A percentile compares a stretch with the other conserved stretches of the same genome.
Evolutionary conservation across 1,140 invertebrate genomes (phyloP).

Genomic region (Drosophila arizonae): DNA sequence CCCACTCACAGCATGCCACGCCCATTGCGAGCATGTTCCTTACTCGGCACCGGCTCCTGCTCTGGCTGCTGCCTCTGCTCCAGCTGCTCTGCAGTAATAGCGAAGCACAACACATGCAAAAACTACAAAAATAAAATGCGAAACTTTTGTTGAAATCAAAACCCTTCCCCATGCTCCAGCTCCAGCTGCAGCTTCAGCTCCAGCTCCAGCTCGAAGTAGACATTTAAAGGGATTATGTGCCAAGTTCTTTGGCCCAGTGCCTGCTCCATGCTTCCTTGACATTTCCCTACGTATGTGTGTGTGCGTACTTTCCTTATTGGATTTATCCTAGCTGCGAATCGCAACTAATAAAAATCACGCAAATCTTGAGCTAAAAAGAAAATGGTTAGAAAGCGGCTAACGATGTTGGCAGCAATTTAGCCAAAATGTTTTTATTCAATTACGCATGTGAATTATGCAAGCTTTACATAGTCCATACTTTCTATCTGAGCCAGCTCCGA

Average conservation of each 20-base stretch:
- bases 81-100: slow-evolving; percentile 35
- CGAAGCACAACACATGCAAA: slow-evolving; percentile 60
- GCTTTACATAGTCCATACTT: slow-evolving; percentile 31
- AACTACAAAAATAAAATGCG: slow-evolving; percentile 38
- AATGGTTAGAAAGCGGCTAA: slow-evolving; percentile 42
- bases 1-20: slow-evolving; percentile 28
- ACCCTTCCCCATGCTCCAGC: background rate
- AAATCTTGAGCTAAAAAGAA: slow-evolving; percentile 55
- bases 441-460: slow-evolving; percentile 60
- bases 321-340: slow-evolving; percentile 65
- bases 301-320: slow-evolving; percentile 44
- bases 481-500: background rate
- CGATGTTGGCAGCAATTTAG: slow-evolving; percentile 54
- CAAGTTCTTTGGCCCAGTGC: slow-evolving; percentile 58
- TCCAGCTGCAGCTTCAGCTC: background rate
- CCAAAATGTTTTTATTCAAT: slow-evolving; percentile 76
- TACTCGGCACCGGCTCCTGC: too few relatives aligned
- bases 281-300: slow-evolving; percentile 12
- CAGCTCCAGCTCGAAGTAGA: slow-evolving; percentile 6
- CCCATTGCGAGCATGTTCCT: slow-evolving; percentile 25
- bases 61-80: background rate
- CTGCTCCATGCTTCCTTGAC: slow-evolving; percentile 33
- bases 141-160: slow-evolving; percentile 56
- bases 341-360: slow-evolving; percentile 74
- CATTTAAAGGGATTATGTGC: slow-evolving; percentile 60